Base-by-base conservation (phyloP, 2,113 vertebrate genomes). In the Hypocryptadius cinnamomeus region DNA sequence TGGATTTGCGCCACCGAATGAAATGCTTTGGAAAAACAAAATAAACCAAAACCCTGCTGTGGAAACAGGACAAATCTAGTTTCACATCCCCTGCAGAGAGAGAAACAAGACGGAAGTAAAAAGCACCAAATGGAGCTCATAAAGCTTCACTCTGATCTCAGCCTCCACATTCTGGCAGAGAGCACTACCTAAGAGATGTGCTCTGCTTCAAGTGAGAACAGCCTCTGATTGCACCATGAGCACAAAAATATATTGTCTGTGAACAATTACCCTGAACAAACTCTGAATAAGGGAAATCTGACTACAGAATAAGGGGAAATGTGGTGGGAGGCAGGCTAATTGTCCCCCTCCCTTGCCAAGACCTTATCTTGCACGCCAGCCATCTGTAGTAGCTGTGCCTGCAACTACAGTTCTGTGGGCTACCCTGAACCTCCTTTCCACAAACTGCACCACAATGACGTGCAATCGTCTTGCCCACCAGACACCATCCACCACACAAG, bases 21-120 rank as follows among this genome's bases (percentile, higher is more conserved):
- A 97, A 97, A 96, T 90, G 97, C 96, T 95, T 95, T 85, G 87
- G 96, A 96, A 95, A 97, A 97, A 93, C 89, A 98, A 97, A 97
- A 96, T 86, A 97, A 93, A 97, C 96, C 95, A 97, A 97, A 97
- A 97, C 96, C 97, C 96, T 94, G 95, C 96, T 97, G 74, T 74
- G 95, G 93, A 97, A 96, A 97, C 85, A 97, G 86, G 95, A 96
- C 95, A 96, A 95, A 97, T 95, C 93, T 90, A 97, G 93, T 96
- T 97, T 96, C 91, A 96, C 95, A 95, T 94, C 95, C 93, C 88
- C 94, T 96, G 85, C 81, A 91, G 79, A 97, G 93, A 96, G n/a
- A 97, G 94, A 96, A 97, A 97, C 96, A 94, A 96, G 89, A 95
- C 83, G 92, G 79, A 97, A 95, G 93, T 97, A 96, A 97, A 95